Evolutionary conservation across 2,113 vertebrate species (phyloP).

Genomic region (Axis porcinus): DNA sequence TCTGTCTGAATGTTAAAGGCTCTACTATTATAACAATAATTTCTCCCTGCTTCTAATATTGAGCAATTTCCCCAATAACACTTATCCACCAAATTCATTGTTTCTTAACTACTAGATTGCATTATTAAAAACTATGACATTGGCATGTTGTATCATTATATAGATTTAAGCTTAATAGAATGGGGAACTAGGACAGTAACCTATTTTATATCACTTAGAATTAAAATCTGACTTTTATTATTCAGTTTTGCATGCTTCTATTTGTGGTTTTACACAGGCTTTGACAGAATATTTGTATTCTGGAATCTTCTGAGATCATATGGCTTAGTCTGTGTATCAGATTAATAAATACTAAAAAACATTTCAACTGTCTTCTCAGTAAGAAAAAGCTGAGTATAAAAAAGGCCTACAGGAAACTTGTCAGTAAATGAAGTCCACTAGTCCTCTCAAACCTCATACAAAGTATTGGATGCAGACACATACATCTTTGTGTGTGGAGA

Average conservation of each 20-base stretch:
- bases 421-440: background rate
- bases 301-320: background rate
- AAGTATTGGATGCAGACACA: background rate
- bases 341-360: background rate
- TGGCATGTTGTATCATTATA: background rate
- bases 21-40: background rate
- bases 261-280: background rate
- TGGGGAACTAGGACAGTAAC: background rate
- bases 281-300: background rate
- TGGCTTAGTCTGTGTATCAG: background rate
- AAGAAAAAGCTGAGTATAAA: background rate
- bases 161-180: background rate
- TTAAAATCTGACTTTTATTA: background rate
- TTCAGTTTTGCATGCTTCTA: background rate
- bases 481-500: no score
- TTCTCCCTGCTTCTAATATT: background rate
- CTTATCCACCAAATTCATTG: background rate
- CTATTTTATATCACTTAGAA: background rate
- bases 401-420: background rate
- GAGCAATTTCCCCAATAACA: background rate
- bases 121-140: background rate
- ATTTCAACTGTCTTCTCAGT: background rate
- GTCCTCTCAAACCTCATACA: background rate
- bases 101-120: background rate
- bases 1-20: background rate